Percentiles rank a stretch among this genome's conserved stretches.
Conservation (phyloP, 1,140 invertebrate genomes). For the Lycorma delicatula region DNA sequence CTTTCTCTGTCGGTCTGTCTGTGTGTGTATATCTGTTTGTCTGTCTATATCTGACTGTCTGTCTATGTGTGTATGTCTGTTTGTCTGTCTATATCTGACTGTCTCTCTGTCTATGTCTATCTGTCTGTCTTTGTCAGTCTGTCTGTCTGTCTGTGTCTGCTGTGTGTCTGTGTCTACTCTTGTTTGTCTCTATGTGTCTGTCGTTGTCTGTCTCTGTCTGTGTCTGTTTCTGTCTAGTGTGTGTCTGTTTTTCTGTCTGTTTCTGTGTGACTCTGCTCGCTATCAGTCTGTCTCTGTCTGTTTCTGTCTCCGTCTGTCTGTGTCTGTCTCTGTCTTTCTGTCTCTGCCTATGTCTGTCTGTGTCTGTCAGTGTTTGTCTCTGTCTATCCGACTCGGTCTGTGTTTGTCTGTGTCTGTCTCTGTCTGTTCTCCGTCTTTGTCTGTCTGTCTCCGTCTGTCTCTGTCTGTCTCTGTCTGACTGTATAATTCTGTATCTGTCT, state of each 20-base stretch:
- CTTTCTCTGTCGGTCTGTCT: slow-evolving; percentile 1
- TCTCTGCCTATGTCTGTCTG: background rate
- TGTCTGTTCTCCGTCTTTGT: slow-evolving; percentile 3
- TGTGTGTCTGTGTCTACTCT: slow-evolving; percentile 9
- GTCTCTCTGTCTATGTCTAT: slow-evolving; percentile 15
- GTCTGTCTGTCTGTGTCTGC: slow-evolving; percentile 10
- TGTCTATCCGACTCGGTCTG: slow-evolving; percentile 1
- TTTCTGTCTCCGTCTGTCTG: background rate
- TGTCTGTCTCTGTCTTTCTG: background rate
- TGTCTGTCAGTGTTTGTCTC: background rate
- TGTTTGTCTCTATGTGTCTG: slow-evolving; percentile 13
- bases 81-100: slow-evolving; percentile 12
- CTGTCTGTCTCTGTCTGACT: slow-evolving; percentile 3
- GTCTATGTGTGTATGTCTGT: too few relatives aligned
- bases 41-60: too few relatives aligned
- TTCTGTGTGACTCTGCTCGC: background rate
- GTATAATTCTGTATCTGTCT: slow-evolving; percentile 7
- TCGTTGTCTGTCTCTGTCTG: slow-evolving; percentile 11
- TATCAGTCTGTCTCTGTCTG: background rate
- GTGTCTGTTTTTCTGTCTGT: background rate
- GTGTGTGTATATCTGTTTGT: too few relatives aligned
- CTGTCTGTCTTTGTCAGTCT: slow-evolving; percentile 12
- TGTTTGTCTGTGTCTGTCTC: slow-evolving; percentile 5
- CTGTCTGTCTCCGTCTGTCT: slow-evolving; percentile 9
- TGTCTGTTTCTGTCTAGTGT: slow-evolving; percentile 8